Evolutionary conservation across 2,797 vertebrate genomes (phyloP), one percentile per base, ranked within the genome.

Genomic region (Sylvia borin): DNA sequence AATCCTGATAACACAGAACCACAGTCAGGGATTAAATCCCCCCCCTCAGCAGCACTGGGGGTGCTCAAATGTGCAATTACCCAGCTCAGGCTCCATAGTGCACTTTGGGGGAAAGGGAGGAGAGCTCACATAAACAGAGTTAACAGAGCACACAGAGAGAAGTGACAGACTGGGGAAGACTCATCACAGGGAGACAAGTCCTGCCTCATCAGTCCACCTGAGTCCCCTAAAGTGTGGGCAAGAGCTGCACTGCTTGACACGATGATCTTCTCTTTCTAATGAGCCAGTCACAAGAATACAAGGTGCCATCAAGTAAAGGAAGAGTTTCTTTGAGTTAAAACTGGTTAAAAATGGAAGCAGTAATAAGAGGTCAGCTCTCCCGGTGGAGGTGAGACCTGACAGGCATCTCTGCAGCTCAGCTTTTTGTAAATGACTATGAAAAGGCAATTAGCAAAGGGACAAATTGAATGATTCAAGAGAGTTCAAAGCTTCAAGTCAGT

Each of bases 401-500:
- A 88, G 72, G 38, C 85, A 68, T 36, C 57, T 84, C 66, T 75
- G 36, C 62, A 66, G 76, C 82, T 86, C 92, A 27, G 74, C 50
- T 90, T 94, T 83, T 91, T 65, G 34, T 58, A 80, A 95, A 60
- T 80, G 2, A 85, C 72, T 60, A 57, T 29, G 70, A 90, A 94
- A 93, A 92, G 54, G 76, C 55, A 31, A 95, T 93, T 95, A 97
- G 70, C 70, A 90, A 85, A 75, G 82, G 82, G 66, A 88, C 75
- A 95, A 92, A 84, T 66, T 16, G 73, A 90, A 75, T 55, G 47
- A 90, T 68, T 92, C 88, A 31, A 73, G 45, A 34, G 73, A 92
- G 85, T 91, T 95, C 90, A 95, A 90, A 78, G 82, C 79, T 90
- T 88, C 27, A 4, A 88, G 58, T 83, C 65, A 90, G 54, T 61